Percentiles rank a stretch among this genome's conserved stretches.
Conservation (phyloP, 2,888 invertebrate genomes). For the Carabus problematicus region DNA sequence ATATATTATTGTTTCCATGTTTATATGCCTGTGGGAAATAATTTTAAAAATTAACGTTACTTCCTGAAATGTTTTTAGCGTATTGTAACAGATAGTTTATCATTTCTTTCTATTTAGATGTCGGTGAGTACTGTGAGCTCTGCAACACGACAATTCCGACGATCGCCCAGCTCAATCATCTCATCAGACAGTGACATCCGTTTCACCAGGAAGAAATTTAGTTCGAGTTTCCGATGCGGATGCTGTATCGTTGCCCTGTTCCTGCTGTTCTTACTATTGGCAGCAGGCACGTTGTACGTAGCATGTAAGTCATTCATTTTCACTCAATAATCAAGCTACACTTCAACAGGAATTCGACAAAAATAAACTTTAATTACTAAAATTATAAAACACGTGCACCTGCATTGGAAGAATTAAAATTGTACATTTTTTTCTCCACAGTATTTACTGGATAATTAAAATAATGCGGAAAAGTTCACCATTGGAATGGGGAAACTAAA, state of each 20-base stretch:
- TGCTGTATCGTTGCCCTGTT: conserved; percentile 87
- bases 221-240: conserved; percentile 85
- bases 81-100: no score
- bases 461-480: no score
- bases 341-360: background rate
- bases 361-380: background rate
- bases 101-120: conserved; percentile 58
- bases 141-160: conserved; percentile 61
- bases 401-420: background rate
- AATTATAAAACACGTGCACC: no score
- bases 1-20: no score
- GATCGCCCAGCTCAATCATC: conserved; percentile 78
- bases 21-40: no score
- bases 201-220: conserved; percentile 84
- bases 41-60: no score
- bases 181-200: conserved; percentile 90
- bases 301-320: conserved; percentile 66
- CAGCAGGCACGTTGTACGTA: conserved; percentile 70
- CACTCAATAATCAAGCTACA: background rate
- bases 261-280: conserved; percentile 78
- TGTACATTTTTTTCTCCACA: no score
- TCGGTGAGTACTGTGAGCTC: conserved; percentile 60
- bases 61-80: no score
- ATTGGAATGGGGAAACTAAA: background rate
- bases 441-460: no score